Evolutionary conservation across 2,888 invertebrate genomes (phyloP).

Genomic region (Geophilus truncorum): DNA sequence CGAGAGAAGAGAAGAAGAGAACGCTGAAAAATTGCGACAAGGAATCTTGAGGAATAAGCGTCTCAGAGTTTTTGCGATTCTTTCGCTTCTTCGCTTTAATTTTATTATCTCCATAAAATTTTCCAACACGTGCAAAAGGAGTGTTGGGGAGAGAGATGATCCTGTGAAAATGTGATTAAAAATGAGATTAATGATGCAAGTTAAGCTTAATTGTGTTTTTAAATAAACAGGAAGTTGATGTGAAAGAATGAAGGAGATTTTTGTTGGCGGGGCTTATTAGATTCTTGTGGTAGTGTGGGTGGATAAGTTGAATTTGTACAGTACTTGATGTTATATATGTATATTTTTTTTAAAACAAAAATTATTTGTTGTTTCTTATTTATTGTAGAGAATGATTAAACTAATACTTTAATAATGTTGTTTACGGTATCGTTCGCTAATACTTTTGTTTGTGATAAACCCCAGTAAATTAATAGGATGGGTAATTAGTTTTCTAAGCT

Average conservation of each 20-base stretch:
- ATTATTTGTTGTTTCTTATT: no score
- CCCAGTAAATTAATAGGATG: no score
- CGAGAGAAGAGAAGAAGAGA: background rate
- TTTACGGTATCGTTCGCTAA: no score
- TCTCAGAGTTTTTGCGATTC: background rate
- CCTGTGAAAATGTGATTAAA: background rate
- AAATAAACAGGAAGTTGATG: background rate
- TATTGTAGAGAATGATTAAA: no score
- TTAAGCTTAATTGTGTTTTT: background rate
- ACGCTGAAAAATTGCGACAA: background rate
- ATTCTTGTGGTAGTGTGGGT: background rate
- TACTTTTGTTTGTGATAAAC: no score
- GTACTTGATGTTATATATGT: no score
- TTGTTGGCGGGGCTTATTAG: no score
- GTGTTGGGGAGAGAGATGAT: background rate
- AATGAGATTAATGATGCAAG: background rate
- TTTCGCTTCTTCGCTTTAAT: background rate
- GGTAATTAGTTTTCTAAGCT: no score
- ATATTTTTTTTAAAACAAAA: no score
- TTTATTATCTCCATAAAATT: background rate
- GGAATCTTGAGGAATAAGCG: background rate
- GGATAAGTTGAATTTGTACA: background rate
- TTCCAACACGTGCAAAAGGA: background rate
- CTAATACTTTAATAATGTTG: no score
- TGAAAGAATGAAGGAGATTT: background rate